A percentile compares a stretch with the other conserved stretches of the same genome.
phyloP scores from a whole-genome alignment of 2,113 vertebrate genomes.

The Ceuthmochares aereus region DNA sequence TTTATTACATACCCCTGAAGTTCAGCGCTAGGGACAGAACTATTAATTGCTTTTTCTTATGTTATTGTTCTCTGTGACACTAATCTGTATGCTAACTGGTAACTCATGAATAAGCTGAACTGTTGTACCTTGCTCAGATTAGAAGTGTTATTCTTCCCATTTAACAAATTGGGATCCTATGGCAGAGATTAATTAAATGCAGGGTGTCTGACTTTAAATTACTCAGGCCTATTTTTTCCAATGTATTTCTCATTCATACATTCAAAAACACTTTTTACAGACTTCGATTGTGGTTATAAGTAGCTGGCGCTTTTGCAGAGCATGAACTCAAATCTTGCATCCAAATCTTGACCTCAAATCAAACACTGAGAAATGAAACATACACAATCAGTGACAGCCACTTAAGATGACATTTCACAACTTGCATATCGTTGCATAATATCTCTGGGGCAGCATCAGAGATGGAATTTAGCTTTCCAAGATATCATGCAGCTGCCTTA shows the following conservation, averaged over 20 bases:
- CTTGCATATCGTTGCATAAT: background rate
- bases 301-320: background rate
- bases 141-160: background rate
- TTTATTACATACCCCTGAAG: background rate
- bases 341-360: background rate
- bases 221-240: background rate
- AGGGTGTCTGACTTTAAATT: background rate
- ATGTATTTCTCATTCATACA: background rate
- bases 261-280: background rate
- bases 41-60: background rate
- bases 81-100: background rate
- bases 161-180: background rate
- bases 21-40: background rate
- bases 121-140: background rate
- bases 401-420: conserved; percentile 1
- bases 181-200: background rate
- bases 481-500: background rate
- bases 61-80: background rate
- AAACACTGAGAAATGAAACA: background rate
- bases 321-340: background rate
- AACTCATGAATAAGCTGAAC: background rate
- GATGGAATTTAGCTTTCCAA: background rate
- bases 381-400: background rate
- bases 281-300: background rate
- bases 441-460: background rate